Evolutionary conservation across 2,113 vertebrate species (phyloP), one percentile per base, ranked within the genome.

Genomic region (Thamnaconus septentrionalis): DNA sequence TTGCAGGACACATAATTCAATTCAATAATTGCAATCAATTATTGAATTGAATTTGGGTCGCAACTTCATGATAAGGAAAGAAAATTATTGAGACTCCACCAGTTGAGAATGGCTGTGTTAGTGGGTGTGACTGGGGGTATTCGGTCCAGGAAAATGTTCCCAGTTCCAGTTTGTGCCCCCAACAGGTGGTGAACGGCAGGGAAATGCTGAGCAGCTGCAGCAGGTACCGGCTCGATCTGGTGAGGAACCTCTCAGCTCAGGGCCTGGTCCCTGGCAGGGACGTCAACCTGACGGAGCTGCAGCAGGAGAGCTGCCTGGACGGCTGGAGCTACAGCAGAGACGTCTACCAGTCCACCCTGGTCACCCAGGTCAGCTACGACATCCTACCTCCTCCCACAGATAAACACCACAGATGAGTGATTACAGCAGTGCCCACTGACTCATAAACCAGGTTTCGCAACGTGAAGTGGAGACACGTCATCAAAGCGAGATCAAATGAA

Each of bases 261-360:
- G 83, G 82, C 5, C 60, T 59, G 8, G 5, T 68, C 18, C 85
- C 87, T 5, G 82, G 65, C 6, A 54, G 41, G 3, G 86, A 91
- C 3, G 41, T 90, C 3, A 90, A 91, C 75, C 62, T 91, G 56
- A 86, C 83, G 0, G 56, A 75, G 10, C 48, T 91, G 60, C 64
- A 79, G 56, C 81, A 79, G 66, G 90, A 92, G 80, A 8, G 3
- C 31, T 89, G 87, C 63, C 41, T 83, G 62, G 87, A 91, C 3
- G 90, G 91, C 3, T 92, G 90, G 89, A 82, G 8, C 55, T 92
- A 91, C 83, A 89, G 87, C 66, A 85, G n/a, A 65, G 87, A 90
- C 1, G 58, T 75, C 58, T 91, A 88, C 62, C 66, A 82, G 8
- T 90, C 91, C 18, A 91, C 87, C 39, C 58, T 91, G 1, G 87